Conservation (phyloP, 2,797 vertebrate genomes). For the Hipposideros larvatus region DNA sequence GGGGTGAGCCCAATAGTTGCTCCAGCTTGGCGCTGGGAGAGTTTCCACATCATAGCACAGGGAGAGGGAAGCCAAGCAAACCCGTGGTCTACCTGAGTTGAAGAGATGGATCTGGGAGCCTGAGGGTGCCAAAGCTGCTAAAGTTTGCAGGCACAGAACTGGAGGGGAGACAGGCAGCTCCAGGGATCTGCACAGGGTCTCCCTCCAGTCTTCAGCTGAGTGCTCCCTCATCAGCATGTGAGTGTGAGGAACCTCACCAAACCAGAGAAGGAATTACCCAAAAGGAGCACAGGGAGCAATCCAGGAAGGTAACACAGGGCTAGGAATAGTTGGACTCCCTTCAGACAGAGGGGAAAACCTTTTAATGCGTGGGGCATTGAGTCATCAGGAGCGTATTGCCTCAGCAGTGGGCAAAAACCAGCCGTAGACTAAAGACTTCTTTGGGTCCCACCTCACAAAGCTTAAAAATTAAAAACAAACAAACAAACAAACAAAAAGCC, state of each 20-base stretch:
- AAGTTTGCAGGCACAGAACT: background rate
- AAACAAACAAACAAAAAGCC: background rate
- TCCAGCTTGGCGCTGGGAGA: background rate
- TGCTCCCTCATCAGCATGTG: background rate
- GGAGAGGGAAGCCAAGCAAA: background rate
- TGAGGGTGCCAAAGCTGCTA: background rate
- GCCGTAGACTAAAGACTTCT: background rate
- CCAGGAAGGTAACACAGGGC: background rate
- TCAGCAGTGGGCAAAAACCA: background rate
- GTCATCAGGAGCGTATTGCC: background rate
- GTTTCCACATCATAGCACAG: background rate
- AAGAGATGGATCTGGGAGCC: background rate
- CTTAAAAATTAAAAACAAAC: background rate
- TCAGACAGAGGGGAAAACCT: background rate
- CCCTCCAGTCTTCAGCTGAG: background rate
- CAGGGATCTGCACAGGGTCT: background rate
- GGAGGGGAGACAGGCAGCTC: background rate
- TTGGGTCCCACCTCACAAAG: background rate
- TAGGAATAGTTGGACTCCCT: background rate
- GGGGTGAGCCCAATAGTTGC: background rate
- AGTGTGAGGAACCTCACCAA: background rate
- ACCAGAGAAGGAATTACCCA: background rate
- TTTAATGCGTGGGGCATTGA: background rate
- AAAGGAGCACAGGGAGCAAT: background rate
- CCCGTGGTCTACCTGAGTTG: background rate